These are phyloP conservation scores for Steinernema hermaphroditum DNA, from an alignment of 2,888 invertebrate species.

Conservation along the genomic window DNA sequence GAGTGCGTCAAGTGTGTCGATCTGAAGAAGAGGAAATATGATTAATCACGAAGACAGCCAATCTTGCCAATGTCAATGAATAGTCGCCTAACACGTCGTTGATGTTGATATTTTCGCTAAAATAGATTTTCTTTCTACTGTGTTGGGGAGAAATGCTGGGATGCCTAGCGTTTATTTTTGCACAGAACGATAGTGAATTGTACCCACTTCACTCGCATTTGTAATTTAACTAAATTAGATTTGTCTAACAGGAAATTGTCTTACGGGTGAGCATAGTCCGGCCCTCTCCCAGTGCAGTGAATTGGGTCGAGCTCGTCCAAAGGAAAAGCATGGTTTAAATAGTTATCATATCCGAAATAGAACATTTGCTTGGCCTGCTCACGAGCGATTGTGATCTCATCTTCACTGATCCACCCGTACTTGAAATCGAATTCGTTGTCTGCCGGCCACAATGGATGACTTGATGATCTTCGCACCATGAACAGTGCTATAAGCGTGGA, in stretches of 20 bases:
- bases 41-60: neutral
- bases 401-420: slow-evolving; percentile 68
- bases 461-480: neutral
- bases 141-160: no score
- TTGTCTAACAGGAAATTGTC: no score
- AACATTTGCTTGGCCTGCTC: slow-evolving; percentile 61
- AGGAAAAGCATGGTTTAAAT: slow-evolving; percentile 74
- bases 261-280: slow-evolving; percentile 73
- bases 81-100: slow-evolving; percentile 75
- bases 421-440: slow-evolving; percentile 31
- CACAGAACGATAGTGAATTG: no score
- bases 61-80: slow-evolving; percentile 70
- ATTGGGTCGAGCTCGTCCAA: slow-evolving; percentile 74
- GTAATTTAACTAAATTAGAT: no score
- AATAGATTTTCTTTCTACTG: slow-evolving; percentile 52
- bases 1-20: slow-evolving; percentile 73
- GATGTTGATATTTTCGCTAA: slow-evolving; percentile 74
- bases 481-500: neutral
- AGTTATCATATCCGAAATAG: slow-evolving; percentile 71
- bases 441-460: neutral
- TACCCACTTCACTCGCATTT: no score
- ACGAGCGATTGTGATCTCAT: slow-evolving; percentile 42
- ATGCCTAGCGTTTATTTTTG: no score
- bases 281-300: slow-evolving; percentile 73
- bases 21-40: slow-evolving; percentile 49